phyloP scores from a whole-genome alignment of 2,888 invertebrate species.

The Onchidella celtica region DNA sequence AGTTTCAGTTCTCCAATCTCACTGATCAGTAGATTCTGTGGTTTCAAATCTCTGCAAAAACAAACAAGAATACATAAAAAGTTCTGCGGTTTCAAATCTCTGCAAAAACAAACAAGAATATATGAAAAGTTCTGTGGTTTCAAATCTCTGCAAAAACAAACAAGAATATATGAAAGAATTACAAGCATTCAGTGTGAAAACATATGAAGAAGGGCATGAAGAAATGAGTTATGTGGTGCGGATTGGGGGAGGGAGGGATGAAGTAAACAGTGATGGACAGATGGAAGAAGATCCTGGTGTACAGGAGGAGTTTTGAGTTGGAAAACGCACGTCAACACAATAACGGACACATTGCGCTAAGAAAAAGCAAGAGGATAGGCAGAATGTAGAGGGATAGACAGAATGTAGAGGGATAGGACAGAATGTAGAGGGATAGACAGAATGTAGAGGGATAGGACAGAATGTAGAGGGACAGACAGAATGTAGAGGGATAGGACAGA shows the following conservation, averaged over 20 bases:
- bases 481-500: no score
- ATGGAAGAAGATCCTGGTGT: not conserved
- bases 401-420: not conserved
- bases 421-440: not conserved
- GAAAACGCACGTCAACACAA: no score
- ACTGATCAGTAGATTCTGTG: conserved; percentile 98
- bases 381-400: not conserved
- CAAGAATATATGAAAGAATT: conserved; percentile 78
- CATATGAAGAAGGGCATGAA: not conserved
- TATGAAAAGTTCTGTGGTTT: conserved; percentile 95
- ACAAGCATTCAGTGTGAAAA: not conserved
- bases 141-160: conserved; percentile 91
- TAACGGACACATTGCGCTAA: no score
- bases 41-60: conserved; percentile 97
- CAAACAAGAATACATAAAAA: conserved; percentile 80
- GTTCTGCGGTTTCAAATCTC: conserved; percentile 99
- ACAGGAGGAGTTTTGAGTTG: not conserved
- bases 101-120: conserved; percentile 66
- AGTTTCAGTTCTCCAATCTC: conserved; percentile 97
- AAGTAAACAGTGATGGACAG: not conserved
- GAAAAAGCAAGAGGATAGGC: no score
- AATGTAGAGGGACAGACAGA: not conserved
- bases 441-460: not conserved
- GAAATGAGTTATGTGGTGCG: not conserved
- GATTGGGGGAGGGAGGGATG: not conserved